A percentile compares a stretch with the other conserved stretches of the same genome.
Conservation (phyloP, 1,140 invertebrate genomes). For the Melitaea cinxia region DNA sequence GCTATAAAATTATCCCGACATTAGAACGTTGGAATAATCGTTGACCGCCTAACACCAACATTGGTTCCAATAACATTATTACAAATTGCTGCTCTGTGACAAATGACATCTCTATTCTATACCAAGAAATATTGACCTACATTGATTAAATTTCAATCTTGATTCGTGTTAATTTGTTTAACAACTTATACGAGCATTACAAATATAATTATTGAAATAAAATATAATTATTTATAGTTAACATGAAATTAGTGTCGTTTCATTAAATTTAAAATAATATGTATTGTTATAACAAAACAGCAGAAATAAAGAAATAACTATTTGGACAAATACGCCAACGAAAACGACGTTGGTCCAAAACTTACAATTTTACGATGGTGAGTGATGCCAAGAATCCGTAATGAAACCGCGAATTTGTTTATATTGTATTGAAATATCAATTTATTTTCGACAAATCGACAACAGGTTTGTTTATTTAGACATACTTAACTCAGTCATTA, state of each 20-base stretch:
- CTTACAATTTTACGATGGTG: neutral
- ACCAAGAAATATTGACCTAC: neutral
- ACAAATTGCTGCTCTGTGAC: neutral
- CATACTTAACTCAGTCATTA: no score
- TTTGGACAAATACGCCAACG: neutral
- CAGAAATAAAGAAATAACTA: neutral
- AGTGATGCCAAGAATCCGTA: neutral
- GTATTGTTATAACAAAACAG: no score
- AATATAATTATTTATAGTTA: no score
- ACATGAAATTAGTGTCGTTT: no score
- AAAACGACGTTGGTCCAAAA: neutral
- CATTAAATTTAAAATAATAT: no score
- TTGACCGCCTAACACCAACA: neutral
- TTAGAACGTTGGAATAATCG: neutral
- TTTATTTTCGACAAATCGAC: slow-evolving; percentile 2
- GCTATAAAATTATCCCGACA: neutral
- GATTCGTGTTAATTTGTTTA: neutral
- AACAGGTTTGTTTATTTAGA: no score
- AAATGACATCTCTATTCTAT: neutral
- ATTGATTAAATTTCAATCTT: slow-evolving; percentile 1
- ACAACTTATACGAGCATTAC: no score
- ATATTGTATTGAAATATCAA: neutral
- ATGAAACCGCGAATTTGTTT: neutral
- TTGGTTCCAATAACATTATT: neutral
- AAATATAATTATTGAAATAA: no score